A percentile compares a stretch with the other conserved stretches of the same genome.
These are phyloP conservation scores for Pyrgus malvae DNA, from an alignment of 2,888 invertebrate species.

Conservation along the genomic window DNA sequence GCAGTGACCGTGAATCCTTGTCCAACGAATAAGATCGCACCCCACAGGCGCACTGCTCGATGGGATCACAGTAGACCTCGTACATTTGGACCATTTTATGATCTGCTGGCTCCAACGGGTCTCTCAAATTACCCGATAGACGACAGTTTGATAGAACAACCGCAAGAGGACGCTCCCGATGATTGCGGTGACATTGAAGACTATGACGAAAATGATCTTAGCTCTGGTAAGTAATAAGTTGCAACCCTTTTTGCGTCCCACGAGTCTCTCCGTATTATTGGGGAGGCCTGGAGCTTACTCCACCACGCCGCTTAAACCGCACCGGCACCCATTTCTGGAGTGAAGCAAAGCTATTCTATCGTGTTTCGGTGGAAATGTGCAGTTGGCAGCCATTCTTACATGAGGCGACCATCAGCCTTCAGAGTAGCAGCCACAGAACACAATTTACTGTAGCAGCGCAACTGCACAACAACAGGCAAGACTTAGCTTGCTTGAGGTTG, in stretches of 20 bases:
- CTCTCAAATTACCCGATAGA: conserved; percentile 36
- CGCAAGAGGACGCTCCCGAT: conserved; percentile 59
- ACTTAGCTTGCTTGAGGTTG: no score
- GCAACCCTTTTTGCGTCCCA: background rate
- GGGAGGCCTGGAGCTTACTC: no score
- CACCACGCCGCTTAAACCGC: no score
- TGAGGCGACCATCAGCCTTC: no score
- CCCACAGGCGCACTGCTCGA: conserved; percentile 49
- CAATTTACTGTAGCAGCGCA: no score
- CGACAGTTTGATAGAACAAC: conserved; percentile 56
- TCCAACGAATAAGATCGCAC: conserved; percentile 74
- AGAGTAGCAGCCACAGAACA: no score
- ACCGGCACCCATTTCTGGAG: no score
- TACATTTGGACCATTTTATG: conserved; percentile 60
- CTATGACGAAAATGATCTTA: conserved; percentile 71
- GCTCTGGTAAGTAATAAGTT: conserved; percentile 54
- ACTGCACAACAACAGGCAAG: no score
- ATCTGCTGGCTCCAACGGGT: conserved; percentile 48
- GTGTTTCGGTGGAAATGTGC: no score
- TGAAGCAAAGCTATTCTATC: no score
- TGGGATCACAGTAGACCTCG: conserved; percentile 46
- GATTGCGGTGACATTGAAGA: conserved; percentile 75
- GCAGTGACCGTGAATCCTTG: conserved; percentile 65
- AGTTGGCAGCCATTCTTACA: no score
- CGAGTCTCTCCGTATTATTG: no score